Evolutionary conservation across 2,888 invertebrate genomes (phyloP).

Genomic region (Mythimna loreyi): DNA sequence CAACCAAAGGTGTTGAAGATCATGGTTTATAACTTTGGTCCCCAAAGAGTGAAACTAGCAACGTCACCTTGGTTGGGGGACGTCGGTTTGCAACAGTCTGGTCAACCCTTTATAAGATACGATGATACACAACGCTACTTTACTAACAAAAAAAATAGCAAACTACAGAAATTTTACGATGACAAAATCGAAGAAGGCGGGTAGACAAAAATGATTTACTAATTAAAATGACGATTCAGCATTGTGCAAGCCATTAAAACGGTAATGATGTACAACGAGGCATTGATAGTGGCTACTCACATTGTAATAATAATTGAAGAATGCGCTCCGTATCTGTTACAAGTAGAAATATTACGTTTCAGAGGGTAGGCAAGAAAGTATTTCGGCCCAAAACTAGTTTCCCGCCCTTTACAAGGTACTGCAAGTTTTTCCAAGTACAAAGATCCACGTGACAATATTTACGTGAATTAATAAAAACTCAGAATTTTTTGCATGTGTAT

Average conservation of each 20-base stretch:
- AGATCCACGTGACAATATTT: too few species aligned
- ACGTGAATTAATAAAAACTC: too few species aligned
- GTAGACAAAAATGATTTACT: background rate
- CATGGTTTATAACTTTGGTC: too few species aligned
- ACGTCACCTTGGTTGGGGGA: too few species aligned
- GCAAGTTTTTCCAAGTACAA: too few species aligned
- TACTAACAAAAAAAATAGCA: too few species aligned
- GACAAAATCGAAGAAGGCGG: background rate
- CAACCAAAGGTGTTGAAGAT: too few species aligned
- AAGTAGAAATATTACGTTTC: conserved; percentile 20
- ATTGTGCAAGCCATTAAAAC: background rate
- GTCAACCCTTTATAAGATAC: too few species aligned
- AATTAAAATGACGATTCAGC: background rate
- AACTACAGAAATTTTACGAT: background rate
- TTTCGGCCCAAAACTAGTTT: background rate
- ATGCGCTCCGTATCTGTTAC: conserved; percentile 34
- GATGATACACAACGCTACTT: too few species aligned
- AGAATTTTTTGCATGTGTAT: too few species aligned
- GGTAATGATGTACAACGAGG: background rate
- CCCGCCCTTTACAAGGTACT: background rate
- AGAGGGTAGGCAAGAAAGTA: conserved; percentile 7
- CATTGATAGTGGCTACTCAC: conserved; percentile 35
- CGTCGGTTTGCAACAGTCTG: too few species aligned
- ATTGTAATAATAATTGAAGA: conserved; percentile 52
- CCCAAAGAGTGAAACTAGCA: too few species aligned